Evolutionary conservation across 2,113 vertebrate species (phyloP), one percentile per base, ranked within the genome.

Genomic region (Podarcis raffonei): DNA sequence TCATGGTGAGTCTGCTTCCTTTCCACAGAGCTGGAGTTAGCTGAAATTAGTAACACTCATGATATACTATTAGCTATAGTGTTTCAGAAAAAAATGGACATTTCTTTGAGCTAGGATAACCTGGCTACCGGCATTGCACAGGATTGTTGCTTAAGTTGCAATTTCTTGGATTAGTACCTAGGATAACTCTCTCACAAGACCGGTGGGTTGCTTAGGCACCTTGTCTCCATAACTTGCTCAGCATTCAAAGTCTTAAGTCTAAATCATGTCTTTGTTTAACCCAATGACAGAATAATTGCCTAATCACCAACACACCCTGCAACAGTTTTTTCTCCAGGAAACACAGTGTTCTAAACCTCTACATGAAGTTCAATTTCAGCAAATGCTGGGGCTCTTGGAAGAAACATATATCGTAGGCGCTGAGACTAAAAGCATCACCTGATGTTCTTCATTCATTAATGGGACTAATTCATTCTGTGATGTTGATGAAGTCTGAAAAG

Each of bases 311-410:
- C 35, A 35, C 35, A 91, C 82, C 23, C 81, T 83, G 89, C 87
- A 0, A 42, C 57, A 75, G 7, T 20, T 80, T 78, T 57, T 13
- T 27, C 39, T 87, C 62, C 89, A 69, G 0, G 88, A 39, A 89
- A 77, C n/a, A 20, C 4, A 3, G 69, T 62, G 84, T 85, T 88
- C 74, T 87, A 65, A 69, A 78, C 0, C 42, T 2, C 18, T 90
- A 0, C n/a, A 82, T 87, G 9, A 91, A 90, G 15, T 74, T 82
- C 27, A 79, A 57, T 30, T 90, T 57, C 90, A 62, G 48, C 85
- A 90, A 89, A 22, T 42, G 71, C 89, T 87, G 80, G 74, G 11
- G 71, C 65, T 0, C 22, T 74, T 20, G 79, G 4, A 85, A 18
- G 84, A 89, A 74, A 71, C 2, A 1, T 48, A 66, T 7, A 39